Evolutionary conservation across 2,113 vertebrate genomes (phyloP), one percentile per base, ranked within the genome.

Genomic region (Mustelus asterias): DNA sequence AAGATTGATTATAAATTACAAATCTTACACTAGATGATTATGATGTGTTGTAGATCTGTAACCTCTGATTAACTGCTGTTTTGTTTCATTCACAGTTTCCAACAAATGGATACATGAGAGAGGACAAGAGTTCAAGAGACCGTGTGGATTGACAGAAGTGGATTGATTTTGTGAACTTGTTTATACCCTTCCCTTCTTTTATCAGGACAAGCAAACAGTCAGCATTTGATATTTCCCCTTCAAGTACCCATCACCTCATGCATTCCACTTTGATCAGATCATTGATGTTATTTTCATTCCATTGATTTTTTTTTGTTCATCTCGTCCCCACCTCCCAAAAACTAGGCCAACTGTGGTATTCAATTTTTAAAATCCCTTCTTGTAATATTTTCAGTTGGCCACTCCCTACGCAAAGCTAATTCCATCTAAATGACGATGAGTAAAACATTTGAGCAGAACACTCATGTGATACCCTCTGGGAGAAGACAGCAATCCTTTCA

Each of bases 91-190:
- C 72, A 96, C 97, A 99, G 99, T 99, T 96, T 99, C 99, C 76
- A 99, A 99, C 97, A 99, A 99, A 96, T 99, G 99, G 99, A 98
- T 99, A 96, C 99, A 99, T 0, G 99, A 99, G 97, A 97, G 99
- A 97, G 99, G 99, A 96, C 99, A 99, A 22, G 99, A 99, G 96
- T 99, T 99, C 97, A 97, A 98, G 97, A 98, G 99, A 97, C 98
- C 98, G 0, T 99, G 99, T 96, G 99, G 99, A 96, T 97, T 98
- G 94, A 99, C 98, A 96, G 98, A 99, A 97, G 98, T 99, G 96
- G 99, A 99, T 96, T 99, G 98, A 99, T 96, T 37, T 72, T 95
- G n/a, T 41, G 65, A 29, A 9, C 89, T 65, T 20, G 1, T 54
- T 95, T 93, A n/a, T 10, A 76, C 41, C 41, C 44, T 29, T 72